Conservation (phyloP, 2,888 invertebrate species). For the Ormyrus pomaceus region DNA sequence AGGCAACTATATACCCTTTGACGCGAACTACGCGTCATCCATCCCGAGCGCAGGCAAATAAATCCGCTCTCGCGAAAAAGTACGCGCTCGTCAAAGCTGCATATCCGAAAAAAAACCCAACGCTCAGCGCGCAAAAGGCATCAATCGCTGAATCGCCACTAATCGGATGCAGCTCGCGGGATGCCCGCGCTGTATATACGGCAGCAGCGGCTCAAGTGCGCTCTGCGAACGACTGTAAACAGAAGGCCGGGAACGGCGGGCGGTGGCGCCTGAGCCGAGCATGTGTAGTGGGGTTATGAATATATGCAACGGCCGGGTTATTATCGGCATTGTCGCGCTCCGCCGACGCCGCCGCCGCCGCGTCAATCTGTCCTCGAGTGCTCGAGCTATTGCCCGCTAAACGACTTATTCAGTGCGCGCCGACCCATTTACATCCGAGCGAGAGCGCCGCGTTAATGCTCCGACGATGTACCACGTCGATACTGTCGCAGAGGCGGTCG, state of each 20-base stretch:
- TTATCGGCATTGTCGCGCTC: constrained; percentile 42
- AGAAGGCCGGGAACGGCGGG: no score
- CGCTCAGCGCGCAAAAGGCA: no score
- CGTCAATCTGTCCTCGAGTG: constrained; percentile 40
- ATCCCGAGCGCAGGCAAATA: no score
- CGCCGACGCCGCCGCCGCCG: no score
- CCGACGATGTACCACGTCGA: background rate
- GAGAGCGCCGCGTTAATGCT: constrained; percentile 20
- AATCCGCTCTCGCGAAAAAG: no score
- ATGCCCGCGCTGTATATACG: background rate
- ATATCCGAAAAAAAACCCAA: no score
- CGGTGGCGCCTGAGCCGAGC: no score
- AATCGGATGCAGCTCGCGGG: constrained; percentile 1
- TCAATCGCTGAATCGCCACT: constrained; percentile 7
- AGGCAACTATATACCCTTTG: no score
- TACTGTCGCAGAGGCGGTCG: background rate
- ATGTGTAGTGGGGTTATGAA: constrained; percentile 17
- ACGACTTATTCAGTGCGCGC: constrained; percentile 46
- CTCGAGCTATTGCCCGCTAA: constrained; percentile 37
- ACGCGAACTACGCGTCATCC: no score
- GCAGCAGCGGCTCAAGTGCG: constrained; percentile 9
- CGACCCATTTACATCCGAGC: constrained; percentile 38
- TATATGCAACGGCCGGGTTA: constrained; percentile 46
- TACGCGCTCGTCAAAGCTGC: no score
- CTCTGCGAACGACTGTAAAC: background rate